phyloP scores from a whole-genome alignment of 1,140 invertebrate genomes.

The Polyergus mexicanus region DNA sequence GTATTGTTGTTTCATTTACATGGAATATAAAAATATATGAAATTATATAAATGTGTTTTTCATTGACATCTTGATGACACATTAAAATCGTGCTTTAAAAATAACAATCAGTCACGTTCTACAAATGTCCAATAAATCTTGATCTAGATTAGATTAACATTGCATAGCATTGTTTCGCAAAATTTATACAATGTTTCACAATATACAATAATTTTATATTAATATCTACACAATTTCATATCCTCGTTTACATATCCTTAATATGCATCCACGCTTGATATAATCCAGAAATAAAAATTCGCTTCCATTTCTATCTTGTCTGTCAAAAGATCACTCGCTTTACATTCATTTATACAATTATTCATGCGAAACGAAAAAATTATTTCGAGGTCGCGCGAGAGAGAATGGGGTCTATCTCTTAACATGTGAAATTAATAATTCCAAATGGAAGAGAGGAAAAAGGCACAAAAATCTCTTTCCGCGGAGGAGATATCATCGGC shows the following conservation, averaged over 20 bases:
- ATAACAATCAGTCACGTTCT: conserved; percentile 43
- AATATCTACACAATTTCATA: too few species aligned
- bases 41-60: not conserved
- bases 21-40: conserved; percentile 9
- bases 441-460: not conserved
- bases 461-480: not conserved
- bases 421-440: not conserved
- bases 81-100: not conserved
- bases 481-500: not conserved
- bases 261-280: not conserved
- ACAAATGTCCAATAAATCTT: not conserved
- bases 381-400: not conserved
- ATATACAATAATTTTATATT: not conserved
- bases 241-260: too few species aligned
- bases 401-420: not conserved
- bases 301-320: not conserved
- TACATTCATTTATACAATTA: not conserved
- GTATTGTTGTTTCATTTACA: not conserved
- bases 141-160: conserved; percentile 44
- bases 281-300: not conserved
- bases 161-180: not conserved
- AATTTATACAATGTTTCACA: not conserved
- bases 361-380: not conserved
- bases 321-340: too few species aligned
- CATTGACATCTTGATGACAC: not conserved